These are phyloP conservation scores for Helicoverpa armigera DNA, from an alignment of 1,140 invertebrate species.

Conservation along the genomic window DNA sequence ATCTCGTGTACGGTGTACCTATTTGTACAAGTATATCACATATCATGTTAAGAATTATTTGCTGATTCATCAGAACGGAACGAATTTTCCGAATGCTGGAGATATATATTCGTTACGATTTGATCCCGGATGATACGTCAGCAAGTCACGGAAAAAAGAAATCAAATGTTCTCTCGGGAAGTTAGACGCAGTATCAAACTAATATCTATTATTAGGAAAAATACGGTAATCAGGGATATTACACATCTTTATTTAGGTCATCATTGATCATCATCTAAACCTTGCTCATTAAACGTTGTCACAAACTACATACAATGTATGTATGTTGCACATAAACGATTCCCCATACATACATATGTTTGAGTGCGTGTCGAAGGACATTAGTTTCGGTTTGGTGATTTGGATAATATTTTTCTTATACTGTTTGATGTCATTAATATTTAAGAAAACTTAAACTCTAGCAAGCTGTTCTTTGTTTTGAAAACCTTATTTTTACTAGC, in stretches of 20 bases:
- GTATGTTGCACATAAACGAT: too few species aligned
- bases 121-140: slow-evolving; percentile 47
- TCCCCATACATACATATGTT: too few species aligned
- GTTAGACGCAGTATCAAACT: slow-evolving; percentile 17
- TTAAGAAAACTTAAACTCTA: too few species aligned
- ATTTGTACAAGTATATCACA: slow-evolving; percentile 33
- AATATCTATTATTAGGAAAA: slow-evolving; percentile 31
- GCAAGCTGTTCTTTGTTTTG: too few species aligned
- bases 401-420: too few species aligned
- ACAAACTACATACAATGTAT: too few species aligned
- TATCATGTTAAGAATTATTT: slow-evolving; percentile 43
- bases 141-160: slow-evolving; percentile 51
- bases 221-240: slow-evolving; percentile 18
- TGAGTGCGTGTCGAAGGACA: too few species aligned
- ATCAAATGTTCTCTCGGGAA: slow-evolving; percentile 32
- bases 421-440: too few species aligned
- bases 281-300: too few species aligned
- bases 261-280: too few species aligned
- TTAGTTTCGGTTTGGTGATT: not conserved
- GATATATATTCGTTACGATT: slow-evolving; percentile 44
- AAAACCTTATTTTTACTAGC: too few species aligned
- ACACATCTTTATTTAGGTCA: not conserved
- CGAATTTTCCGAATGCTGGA: slow-evolving; percentile 10
- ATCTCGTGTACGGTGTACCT: not conserved
- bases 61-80: slow-evolving; percentile 47